Evolutionary conservation across 2,888 invertebrate species (phyloP).

Genomic region (Troilus luridus): DNA sequence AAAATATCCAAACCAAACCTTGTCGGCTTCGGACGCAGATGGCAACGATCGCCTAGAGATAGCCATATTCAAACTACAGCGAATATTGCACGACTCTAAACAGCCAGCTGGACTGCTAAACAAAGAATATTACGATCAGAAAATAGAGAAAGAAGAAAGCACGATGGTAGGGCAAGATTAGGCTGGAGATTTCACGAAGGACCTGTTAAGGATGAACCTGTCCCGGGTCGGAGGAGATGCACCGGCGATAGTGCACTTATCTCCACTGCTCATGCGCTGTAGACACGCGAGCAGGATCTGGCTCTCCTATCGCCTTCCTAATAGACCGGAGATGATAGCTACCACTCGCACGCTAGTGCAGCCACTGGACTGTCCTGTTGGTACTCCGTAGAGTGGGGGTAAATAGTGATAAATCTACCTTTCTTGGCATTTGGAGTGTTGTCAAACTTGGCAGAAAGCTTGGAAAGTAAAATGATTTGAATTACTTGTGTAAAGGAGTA

Average conservation of each 20-base stretch:
- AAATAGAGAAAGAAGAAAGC: slow-evolving; percentile 44
- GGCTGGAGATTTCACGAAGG: slow-evolving; percentile 30
- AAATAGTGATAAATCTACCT: too few species aligned
- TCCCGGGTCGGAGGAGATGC: neutral
- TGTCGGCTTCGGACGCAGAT: neutral
- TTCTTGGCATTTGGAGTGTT: too few species aligned
- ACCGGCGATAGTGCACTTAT: slow-evolving; percentile 32
- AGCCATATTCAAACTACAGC: slow-evolving; percentile 25
- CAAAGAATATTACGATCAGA: slow-evolving; percentile 39
- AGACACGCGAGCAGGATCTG: slow-evolving; percentile 19
- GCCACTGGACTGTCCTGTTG: too few species aligned
- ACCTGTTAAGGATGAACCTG: slow-evolving; percentile 47
- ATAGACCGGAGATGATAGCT: neutral
- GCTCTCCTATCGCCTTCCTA: slow-evolving; percentile 7
- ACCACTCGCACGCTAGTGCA: neutral
- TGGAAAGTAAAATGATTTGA: too few species aligned
- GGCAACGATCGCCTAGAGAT: neutral
- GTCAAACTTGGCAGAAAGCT: too few species aligned
- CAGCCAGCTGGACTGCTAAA: neutral
- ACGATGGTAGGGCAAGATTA: slow-evolving; percentile 16
- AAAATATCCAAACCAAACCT: neutral
- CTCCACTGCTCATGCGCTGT: slow-evolving; percentile 28
- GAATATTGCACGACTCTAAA: slow-evolving; percentile 9
- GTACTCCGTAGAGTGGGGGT: too few species aligned
- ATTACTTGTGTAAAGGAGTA: too few species aligned